Conservation (phyloP, 2,797 vertebrate species). For the Eulemur coronatus region DNA sequence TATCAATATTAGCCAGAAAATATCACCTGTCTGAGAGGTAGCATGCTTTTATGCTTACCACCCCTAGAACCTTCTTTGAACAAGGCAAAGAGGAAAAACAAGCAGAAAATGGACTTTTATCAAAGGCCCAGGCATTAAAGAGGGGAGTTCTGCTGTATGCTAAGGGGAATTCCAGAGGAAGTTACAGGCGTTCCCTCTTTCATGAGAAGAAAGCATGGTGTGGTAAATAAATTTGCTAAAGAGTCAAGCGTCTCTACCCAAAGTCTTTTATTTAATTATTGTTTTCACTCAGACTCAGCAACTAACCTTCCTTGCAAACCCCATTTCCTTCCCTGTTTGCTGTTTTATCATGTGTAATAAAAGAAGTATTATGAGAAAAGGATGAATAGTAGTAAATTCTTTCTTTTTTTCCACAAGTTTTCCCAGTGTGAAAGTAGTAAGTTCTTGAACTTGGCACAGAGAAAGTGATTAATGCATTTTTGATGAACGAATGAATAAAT, state of each 20-base stretch:
- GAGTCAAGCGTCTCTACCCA: background rate
- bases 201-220: slow-evolving; percentile 33
- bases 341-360: background rate
- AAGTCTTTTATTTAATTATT: background rate
- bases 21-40: background rate
- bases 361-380: background rate
- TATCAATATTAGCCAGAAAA: background rate
- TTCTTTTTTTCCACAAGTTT: background rate
- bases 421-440: background rate
- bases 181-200: background rate
- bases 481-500: background rate
- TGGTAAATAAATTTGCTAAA: slow-evolving; percentile 58
- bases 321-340: background rate
- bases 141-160: slow-evolving; percentile 63
- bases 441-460: background rate
- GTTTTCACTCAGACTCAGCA: background rate
- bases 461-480: background rate
- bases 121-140: background rate
- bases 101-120: slow-evolving; percentile 23
- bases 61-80: background rate
- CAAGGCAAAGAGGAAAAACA: background rate
- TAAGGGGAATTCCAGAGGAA: slow-evolving; percentile 76
- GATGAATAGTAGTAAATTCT: background rate
- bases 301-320: background rate
- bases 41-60: background rate